Conservation (phyloP, 2,797 vertebrate genomes). For the Tamandua tetradactyla region DNA sequence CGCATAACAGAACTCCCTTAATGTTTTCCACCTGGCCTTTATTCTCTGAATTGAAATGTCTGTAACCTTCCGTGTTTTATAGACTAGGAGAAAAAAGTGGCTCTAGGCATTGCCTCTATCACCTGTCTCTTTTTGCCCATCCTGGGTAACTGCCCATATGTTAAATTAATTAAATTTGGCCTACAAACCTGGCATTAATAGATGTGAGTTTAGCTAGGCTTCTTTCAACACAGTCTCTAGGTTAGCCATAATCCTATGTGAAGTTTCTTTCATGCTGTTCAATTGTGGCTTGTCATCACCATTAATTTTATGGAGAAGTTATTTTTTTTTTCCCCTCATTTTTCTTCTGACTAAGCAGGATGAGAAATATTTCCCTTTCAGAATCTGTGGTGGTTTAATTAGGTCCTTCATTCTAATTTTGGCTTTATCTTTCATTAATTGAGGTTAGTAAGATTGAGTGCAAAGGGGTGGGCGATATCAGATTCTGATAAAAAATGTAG, state of each 20-base stretch:
- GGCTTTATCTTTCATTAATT: constrained; percentile 13
- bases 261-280: constrained; percentile 55
- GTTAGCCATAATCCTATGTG: constrained; percentile 53
- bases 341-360: constrained; percentile 33
- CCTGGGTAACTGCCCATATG: constrained; percentile 49
- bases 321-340: not conserved
- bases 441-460: not conserved
- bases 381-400: constrained; percentile 62
- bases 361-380: constrained; percentile 61
- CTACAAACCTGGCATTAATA: constrained; percentile 37
- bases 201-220: constrained; percentile 22
- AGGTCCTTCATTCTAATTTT: constrained; percentile 65
- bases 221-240: constrained; percentile 57
- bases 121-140: not conserved
- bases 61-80: not conserved
- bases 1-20: not conserved
- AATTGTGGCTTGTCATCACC: constrained; percentile 53
- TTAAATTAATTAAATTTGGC: constrained; percentile 65
- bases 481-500: constrained; percentile 58
- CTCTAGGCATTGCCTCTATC: not conserved
- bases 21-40: not conserved
- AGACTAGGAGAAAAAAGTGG: not conserved
- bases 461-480: not conserved
- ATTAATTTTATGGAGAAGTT: constrained; percentile 54
- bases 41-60: not conserved